Evolutionary conservation across 2,113 vertebrate genomes (phyloP).

Genomic region (Raja brachyura): DNA sequence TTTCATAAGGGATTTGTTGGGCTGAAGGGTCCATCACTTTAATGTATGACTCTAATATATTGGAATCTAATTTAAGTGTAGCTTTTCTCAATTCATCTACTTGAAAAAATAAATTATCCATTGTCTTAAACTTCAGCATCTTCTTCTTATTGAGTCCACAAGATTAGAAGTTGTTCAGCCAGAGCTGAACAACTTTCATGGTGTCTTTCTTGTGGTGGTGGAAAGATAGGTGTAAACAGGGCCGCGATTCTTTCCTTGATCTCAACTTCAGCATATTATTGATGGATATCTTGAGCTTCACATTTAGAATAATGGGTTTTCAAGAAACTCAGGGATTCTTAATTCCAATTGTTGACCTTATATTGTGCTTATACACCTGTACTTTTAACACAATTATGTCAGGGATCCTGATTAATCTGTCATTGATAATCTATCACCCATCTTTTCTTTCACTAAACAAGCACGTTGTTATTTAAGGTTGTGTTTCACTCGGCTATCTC

Average conservation of each 20-base stretch:
- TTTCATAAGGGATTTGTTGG: no score
- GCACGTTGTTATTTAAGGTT: not conserved
- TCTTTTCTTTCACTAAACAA: not conserved
- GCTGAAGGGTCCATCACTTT: no score
- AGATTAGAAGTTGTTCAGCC: no score
- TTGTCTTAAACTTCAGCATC: not conserved
- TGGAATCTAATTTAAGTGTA: not conserved
- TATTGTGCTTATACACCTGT: not conserved
- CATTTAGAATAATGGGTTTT: not conserved
- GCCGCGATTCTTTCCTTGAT: no score
- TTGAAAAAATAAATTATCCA: not conserved
- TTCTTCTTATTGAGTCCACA: no score
- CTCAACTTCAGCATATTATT: not conserved
- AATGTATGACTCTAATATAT: not conserved
- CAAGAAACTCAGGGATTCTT: not conserved
- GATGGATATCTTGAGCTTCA: not conserved
- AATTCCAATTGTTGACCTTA: not conserved
- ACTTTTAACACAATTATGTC: not conserved
- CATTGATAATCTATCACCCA: not conserved
- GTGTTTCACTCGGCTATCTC: no score
- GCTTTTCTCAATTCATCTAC: not conserved
- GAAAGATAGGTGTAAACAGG: no score
- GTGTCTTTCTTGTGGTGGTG: no score
- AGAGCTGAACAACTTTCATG: no score
- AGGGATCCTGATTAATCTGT: not conserved